A percentile compares a stretch with the other conserved stretches of the same genome.
phyloP scores from a whole-genome alignment of 1,140 invertebrate species.

The Magallana angulata region DNA sequence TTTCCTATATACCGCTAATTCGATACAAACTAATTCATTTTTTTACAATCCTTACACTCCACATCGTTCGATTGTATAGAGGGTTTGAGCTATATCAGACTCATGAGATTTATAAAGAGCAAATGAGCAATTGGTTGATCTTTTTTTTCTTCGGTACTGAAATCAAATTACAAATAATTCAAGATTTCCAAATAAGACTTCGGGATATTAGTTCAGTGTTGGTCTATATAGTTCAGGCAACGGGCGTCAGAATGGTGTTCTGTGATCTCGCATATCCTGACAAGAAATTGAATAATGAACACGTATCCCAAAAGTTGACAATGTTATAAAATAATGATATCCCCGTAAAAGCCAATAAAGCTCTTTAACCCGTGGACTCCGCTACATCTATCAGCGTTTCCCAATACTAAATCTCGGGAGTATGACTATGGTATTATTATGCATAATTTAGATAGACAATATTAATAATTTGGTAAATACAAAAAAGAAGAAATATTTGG shows the following conservation, averaged over 20 bases:
- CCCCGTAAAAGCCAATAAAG: neutral
- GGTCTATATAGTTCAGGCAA: too few relatives aligned
- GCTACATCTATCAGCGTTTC: neutral
- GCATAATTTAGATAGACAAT: neutral
- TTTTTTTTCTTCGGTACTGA: too few relatives aligned
- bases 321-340: conserved; percentile 10
- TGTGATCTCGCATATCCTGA: neutral
- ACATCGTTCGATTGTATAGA: too few relatives aligned
- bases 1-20: too few relatives aligned
- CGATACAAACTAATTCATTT: too few relatives aligned
- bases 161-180: too few relatives aligned
- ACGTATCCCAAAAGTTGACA: neutral
- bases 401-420: neutral
- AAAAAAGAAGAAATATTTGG: neutral
- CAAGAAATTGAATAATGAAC: conserved; percentile 10
- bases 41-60: too few relatives aligned
- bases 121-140: too few relatives aligned
- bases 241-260: neutral
- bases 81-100: too few relatives aligned
- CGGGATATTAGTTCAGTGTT: too few relatives aligned
- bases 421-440: conserved; percentile 4
- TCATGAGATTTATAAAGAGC: too few relatives aligned
- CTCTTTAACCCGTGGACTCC: neutral
- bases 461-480: neutral
- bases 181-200: too few relatives aligned